These are phyloP conservation scores for Apeira syringaria DNA, from an alignment of 2,888 invertebrate species.

Conservation along the genomic window DNA sequence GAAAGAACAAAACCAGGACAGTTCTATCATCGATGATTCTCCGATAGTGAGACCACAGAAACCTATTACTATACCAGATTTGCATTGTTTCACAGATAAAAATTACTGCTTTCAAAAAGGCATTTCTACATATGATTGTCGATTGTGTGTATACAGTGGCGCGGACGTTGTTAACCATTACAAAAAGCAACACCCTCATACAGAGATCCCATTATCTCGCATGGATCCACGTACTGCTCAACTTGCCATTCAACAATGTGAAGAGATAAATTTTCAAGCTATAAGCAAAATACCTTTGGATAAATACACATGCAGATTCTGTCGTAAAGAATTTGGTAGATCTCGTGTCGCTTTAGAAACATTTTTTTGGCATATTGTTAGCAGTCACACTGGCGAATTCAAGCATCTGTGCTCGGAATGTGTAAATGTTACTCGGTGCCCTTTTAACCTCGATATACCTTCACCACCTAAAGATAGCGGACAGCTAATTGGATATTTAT, in stretches of 20 bases:
- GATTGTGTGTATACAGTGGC: slow-evolving; percentile 84
- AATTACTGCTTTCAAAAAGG: slow-evolving; percentile 68
- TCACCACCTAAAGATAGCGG: slow-evolving; percentile 67
- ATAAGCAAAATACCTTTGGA: slow-evolving; percentile 57
- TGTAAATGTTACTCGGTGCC: slow-evolving; percentile 51
- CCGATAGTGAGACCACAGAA: slow-evolving; percentile 20
- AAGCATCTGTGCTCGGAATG: slow-evolving; percentile 87
- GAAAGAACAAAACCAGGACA: slow-evolving; percentile 39
- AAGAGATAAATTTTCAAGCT: slow-evolving; percentile 59
- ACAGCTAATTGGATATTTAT: slow-evolving; percentile 85
- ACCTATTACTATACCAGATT: slow-evolving; percentile 42
- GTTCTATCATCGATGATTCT: slow-evolving; percentile 17
- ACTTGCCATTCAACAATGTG: slow-evolving; percentile 81
- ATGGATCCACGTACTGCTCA: slow-evolving; percentile 77
- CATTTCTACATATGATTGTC: slow-evolving; percentile 75
- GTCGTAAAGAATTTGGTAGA: slow-evolving; percentile 60
- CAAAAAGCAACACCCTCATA: slow-evolving; percentile 84
- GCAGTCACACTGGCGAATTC: slow-evolving; percentile 91
- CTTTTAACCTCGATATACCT: slow-evolving; percentile 65
- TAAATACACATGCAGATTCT: slow-evolving; percentile 70
- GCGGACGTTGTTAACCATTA: slow-evolving; percentile 87
- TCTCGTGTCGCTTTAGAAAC: slow-evolving; percentile 54
- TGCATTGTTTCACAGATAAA: slow-evolving; percentile 64
- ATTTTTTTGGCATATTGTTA: slow-evolving; percentile 89
- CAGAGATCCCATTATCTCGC: slow-evolving; percentile 86